Percentiles rank a stretch among this genome's conserved stretches.
Conservation (phyloP, 2,797 vertebrate species). For the Myotis findleyi region DNA sequence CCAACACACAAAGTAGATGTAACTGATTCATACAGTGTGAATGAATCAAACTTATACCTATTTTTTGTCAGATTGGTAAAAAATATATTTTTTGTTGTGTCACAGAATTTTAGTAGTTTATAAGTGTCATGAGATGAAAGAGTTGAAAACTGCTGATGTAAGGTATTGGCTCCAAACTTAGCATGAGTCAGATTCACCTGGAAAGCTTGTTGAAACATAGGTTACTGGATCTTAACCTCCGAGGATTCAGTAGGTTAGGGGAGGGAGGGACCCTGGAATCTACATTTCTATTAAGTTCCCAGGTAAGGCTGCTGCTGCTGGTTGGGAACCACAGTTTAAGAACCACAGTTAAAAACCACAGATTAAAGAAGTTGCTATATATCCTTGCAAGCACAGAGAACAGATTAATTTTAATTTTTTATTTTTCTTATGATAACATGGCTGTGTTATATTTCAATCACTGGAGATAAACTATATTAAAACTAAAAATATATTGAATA, state of each 20-base stretch:
- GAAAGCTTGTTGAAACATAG: not conserved
- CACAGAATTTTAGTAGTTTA: not conserved
- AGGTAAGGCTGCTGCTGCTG: not conserved
- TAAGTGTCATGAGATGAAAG: not conserved
- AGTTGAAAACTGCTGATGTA: not conserved
- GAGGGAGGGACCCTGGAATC: not conserved
- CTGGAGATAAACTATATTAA: not conserved
- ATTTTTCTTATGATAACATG: not conserved
- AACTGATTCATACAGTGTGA: too few relatives aligned
- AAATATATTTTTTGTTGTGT: not conserved
- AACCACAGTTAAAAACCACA: not conserved
- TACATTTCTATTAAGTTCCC: not conserved
- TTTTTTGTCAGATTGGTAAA: not conserved
- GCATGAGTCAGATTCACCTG: not conserved
- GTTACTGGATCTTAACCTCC: not conserved
- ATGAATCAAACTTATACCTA: not conserved
- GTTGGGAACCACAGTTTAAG: not conserved
- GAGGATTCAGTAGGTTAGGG: not conserved
- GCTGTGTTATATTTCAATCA: not conserved
- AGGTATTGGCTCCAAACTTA: not conserved
- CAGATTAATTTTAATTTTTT: not conserved
- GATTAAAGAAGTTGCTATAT: not conserved
- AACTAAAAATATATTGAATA: not conserved
- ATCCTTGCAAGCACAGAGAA: not conserved
- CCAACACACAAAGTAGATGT: not conserved